These are phyloP conservation scores for Nycticorax nycticorax DNA, from an alignment of 2,113 vertebrate genomes.

Conservation along the genomic window DNA sequence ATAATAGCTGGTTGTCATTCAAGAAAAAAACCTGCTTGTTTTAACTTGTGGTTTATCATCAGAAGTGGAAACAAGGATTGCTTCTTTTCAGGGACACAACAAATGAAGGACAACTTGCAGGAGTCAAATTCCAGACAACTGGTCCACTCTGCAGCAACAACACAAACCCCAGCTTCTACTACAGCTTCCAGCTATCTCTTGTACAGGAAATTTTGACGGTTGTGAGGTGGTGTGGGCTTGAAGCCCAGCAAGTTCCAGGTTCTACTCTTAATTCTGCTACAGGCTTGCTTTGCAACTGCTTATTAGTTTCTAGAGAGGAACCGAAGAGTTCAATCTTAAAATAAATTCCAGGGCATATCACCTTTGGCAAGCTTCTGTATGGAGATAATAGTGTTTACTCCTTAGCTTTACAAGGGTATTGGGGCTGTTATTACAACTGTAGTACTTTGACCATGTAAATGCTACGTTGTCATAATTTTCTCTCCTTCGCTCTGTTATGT, in stretches of 20 bases:
- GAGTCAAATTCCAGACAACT: background rate
- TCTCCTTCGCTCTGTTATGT: background rate
- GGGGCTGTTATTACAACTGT: background rate
- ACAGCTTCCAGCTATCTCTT: background rate
- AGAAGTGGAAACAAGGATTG: constrained; percentile 9
- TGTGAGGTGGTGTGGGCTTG: background rate
- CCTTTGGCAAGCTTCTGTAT: constrained; percentile 8
- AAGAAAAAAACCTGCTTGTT: background rate
- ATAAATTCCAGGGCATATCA: background rate
- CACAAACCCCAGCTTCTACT: background rate
- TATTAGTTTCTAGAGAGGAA: background rate
- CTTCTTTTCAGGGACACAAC: background rate
- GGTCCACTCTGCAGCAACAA: background rate
- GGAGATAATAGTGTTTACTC: constrained; percentile 41
- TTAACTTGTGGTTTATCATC: background rate
- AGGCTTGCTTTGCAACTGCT: background rate
- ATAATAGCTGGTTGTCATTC: background rate
- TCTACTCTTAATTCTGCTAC: background rate
- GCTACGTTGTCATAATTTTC: constrained; percentile 17
- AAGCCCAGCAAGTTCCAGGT: background rate
- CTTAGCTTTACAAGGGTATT: constrained; percentile 12
- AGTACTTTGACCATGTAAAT: constrained; percentile 59
- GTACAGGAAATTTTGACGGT: background rate
- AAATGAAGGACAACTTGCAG: background rate
- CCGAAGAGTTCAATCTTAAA: background rate